Base-by-base conservation (phyloP, 1,140 invertebrate species). In the Cataglyphis hispanica region DNA sequence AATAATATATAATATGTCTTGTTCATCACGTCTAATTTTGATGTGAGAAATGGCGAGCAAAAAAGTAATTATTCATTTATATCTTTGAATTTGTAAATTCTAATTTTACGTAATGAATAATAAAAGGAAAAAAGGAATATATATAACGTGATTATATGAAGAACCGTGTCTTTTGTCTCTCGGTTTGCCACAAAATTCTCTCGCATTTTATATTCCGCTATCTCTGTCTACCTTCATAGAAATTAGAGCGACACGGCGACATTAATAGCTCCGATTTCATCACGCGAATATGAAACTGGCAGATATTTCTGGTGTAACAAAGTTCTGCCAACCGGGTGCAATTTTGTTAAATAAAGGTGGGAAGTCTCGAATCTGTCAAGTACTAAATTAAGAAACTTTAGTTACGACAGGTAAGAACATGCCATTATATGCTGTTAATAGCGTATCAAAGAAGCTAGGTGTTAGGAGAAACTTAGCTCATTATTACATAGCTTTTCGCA, bases 231-330 rank as follows among this genome's bases (percentile, higher is more conserved):
- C 53, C 37, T 46, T 67, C 22, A 11, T 80, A 46, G 86, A 86
- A 89, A 89, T 88, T 86, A 86, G 87, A 89, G 63, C 84, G 69
- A 64, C 70, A 25, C 25, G 1, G 46, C 19, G 84, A 89, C 87
- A 89, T 89, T 89, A 89, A 89, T 89, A 89, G 88, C 76, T 67
- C 50, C 76, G 88, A 89, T 88, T 86, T 86, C 84, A 63, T 86
- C 75, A 56, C 50, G 25, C 58, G 87, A 81, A 89, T 89, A 75
- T 86, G 88, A 89, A 86, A 86, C 76, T 60, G 58, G n/a, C 31
- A 83, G 87, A 89, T 89, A 89, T 89, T 89, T 58, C 81, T 70
- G 31, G 83, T 75, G 63, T 88, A 83, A 83, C 27, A 60, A 83
- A 83, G 27, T 83, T 83, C 53, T 83, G 53, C 67, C 67, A 74